phyloP scores from a whole-genome alignment of 2,888 invertebrate genomes.

The Agrilus mali region DNA sequence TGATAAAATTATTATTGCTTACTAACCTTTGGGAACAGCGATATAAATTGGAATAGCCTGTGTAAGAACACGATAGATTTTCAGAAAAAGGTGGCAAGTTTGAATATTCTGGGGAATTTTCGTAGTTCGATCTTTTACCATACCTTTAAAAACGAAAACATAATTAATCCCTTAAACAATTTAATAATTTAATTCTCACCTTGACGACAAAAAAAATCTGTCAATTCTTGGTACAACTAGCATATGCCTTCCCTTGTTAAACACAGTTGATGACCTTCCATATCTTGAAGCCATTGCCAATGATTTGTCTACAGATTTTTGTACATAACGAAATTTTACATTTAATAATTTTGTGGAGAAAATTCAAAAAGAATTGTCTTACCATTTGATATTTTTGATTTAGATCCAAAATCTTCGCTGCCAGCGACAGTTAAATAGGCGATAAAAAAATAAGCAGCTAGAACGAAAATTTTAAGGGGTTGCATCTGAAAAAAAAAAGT shows the following conservation, averaged over 20 bases:
- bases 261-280: slow-evolving; percentile 18
- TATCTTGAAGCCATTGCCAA: slow-evolving; percentile 24
- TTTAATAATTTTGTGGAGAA: too few relatives aligned
- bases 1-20: background rate
- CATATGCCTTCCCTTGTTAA: slow-evolving; percentile 17
- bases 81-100: slow-evolving; percentile 5
- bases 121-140: slow-evolving; percentile 26
- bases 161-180: background rate
- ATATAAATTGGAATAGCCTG: slow-evolving; percentile 39
- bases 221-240: slow-evolving; percentile 24
- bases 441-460: slow-evolving; percentile 24
- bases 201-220: slow-evolving; percentile 26
- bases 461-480: slow-evolving; percentile 22
- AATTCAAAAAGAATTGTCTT: too few relatives aligned
- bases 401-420: background rate
- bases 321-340: background rate
- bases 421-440: slow-evolving; percentile 20
- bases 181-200: slow-evolving; percentile 16
- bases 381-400: too few relatives aligned
- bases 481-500: slow-evolving; percentile 22
- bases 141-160: slow-evolving; percentile 19
- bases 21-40: slow-evolving; percentile 38
- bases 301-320: slow-evolving; percentile 15
- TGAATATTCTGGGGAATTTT: too few relatives aligned
- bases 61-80: slow-evolving; percentile 34